A percentile compares a stretch with the other conserved stretches of the same genome.
Conservation (phyloP, 2,797 vertebrate genomes). For the Chelon auratus region DNA sequence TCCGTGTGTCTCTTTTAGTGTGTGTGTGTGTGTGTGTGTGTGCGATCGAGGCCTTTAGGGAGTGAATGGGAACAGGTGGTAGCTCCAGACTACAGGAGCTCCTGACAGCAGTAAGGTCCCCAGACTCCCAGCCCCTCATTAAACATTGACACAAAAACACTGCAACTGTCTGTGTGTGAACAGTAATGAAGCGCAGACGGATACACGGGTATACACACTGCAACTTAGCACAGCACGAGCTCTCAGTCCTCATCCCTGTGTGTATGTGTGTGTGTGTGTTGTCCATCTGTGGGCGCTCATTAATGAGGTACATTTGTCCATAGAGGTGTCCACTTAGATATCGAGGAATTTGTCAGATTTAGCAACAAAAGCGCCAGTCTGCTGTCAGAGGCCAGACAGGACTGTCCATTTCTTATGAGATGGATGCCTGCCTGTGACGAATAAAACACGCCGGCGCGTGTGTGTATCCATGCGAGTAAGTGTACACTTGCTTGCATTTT, state of each 20-base stretch:
- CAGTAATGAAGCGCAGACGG: constrained; percentile 80
- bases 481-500: not conserved
- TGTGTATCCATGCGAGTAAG: constrained; percentile 36
- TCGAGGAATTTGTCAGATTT: constrained; percentile 75
- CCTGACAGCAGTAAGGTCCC: constrained; percentile 84
- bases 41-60: constrained; percentile 72
- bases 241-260: constrained; percentile 33
- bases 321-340: constrained; percentile 77
- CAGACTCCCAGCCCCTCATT: constrained; percentile 84
- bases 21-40: constrained; percentile 40
- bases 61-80: constrained; percentile 82
- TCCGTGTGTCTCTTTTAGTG: constrained; percentile 34
- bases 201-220: constrained; percentile 70
- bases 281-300: constrained; percentile 74
- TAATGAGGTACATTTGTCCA: constrained; percentile 80
- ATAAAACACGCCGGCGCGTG: constrained; percentile 1
- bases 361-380: constrained; percentile 62
- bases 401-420: constrained; percentile 78
- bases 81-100: constrained; percentile 83
- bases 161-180: constrained; percentile 83
- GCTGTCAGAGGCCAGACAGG: constrained; percentile 72
- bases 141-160: constrained; percentile 87
- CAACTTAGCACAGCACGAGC: constrained; percentile 74
- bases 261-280: constrained; percentile 24
- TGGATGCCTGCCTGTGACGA: constrained; percentile 63